Conservation (phyloP, 1,140 invertebrate genomes). For the Agraylea sexmaculata region DNA sequence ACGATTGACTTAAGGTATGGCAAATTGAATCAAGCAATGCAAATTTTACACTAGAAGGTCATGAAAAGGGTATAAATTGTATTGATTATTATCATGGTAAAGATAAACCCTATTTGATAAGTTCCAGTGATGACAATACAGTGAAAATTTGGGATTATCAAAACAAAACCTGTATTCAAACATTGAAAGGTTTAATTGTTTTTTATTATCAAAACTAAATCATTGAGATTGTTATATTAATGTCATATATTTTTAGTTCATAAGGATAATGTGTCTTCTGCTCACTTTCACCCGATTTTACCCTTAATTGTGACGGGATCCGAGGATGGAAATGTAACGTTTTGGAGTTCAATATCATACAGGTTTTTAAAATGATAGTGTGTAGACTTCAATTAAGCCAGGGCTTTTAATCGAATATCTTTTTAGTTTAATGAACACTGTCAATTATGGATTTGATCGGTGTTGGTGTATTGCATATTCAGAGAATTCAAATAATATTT, state of each 20-base stretch:
- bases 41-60: constrained; percentile 92
- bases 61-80: constrained; percentile 93
- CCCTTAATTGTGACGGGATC: no score
- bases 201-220: no score
- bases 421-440: background rate
- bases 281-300: no score
- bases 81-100: constrained; percentile 94
- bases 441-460: constrained; percentile 44
- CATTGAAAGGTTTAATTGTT: constrained; percentile 85
- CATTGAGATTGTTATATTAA: no score
- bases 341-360: background rate
- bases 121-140: constrained; percentile 84
- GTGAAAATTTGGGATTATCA: constrained; percentile 98
- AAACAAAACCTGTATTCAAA: constrained; percentile 95
- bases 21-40: constrained; percentile 81
- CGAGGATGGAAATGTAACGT: no score
- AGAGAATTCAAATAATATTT: no score
- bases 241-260: no score
- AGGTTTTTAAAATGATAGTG: background rate
- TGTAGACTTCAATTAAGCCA: background rate
- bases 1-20: constrained; percentile 55
- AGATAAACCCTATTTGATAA: constrained; percentile 93
- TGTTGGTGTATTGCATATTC: no score
- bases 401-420: background rate
- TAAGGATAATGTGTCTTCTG: no score